Conservation (phyloP, 2,113 vertebrate genomes). For the Planiliza haematocheilus region DNA sequence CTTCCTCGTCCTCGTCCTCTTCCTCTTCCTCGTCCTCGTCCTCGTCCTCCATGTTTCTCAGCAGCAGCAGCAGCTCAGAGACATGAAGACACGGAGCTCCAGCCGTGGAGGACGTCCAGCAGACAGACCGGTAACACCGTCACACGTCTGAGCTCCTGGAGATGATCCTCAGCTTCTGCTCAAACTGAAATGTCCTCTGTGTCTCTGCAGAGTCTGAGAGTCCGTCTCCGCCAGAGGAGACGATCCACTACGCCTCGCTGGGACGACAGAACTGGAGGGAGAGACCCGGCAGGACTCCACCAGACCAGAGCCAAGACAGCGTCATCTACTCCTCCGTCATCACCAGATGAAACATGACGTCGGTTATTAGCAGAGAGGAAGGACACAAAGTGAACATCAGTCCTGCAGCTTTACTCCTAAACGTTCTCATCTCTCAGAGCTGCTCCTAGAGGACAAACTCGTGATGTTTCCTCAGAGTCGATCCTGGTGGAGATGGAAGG, state of each 20-base stretch:
- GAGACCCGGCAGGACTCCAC: constrained; percentile 5
- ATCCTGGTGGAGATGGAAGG: too few species aligned
- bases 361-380: too few species aligned
- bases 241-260: constrained; percentile 74
- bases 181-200: accelerated
- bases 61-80: neutral
- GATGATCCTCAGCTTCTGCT: neutral
- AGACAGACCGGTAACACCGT: neutral
- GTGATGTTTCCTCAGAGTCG: too few species aligned
- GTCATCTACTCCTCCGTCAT: constrained; percentile 72
- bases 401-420: too few species aligned
- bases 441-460: too few species aligned
- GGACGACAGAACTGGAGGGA: constrained; percentile 73
- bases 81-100: constrained; percentile 56
- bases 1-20: too few species aligned
- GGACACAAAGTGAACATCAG: too few species aligned
- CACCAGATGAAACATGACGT: constrained; percentile 33
- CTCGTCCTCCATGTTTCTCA: neutral
- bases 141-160: neutral
- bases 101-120: constrained; percentile 30
- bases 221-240: constrained; percentile 25
- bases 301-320: constrained; percentile 16
- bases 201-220: neutral
- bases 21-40: neutral
- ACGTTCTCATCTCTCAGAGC: too few species aligned